phyloP scores from a whole-genome alignment of 2,797 vertebrate species.

The Aselliscus stoliczkanus region DNA sequence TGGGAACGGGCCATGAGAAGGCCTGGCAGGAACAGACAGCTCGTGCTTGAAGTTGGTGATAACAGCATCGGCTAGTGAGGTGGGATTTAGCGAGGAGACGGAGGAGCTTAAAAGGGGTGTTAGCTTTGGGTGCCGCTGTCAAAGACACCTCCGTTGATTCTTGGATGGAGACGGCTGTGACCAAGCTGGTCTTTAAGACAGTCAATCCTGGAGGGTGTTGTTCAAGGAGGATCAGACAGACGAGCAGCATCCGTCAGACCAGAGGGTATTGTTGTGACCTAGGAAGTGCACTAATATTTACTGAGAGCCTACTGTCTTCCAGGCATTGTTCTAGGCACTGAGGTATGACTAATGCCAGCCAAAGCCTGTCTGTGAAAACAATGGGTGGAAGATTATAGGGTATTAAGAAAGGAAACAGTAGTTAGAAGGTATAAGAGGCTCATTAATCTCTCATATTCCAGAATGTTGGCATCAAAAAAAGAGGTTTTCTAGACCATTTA shows the following conservation, averaged over 20 bases:
- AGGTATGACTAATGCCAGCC: background rate
- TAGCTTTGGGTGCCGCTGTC: background rate
- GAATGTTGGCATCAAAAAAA: background rate
- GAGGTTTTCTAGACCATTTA: background rate
- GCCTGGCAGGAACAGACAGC: background rate
- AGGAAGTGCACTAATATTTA: background rate
- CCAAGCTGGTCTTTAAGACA: background rate
- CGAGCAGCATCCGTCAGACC: background rate
- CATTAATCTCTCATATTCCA: background rate
- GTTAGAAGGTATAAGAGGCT: background rate
- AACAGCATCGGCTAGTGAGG: background rate
- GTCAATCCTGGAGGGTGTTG: background rate
- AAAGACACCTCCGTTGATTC: background rate
- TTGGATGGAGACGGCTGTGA: rapidly evolving
- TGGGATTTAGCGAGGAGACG: background rate
- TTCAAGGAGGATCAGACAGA: background rate
- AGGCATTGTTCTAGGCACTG: background rate
- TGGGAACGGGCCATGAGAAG: background rate
- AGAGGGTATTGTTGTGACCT: background rate
- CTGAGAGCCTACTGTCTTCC: background rate
- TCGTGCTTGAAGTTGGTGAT: background rate
- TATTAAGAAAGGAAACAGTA: background rate
- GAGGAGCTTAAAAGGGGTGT: background rate
- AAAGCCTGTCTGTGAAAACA: background rate
- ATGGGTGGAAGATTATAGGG: background rate